Evolutionary conservation across 2,888 invertebrate species (phyloP).

Genomic region (Chrysotoxum bicinctum): DNA sequence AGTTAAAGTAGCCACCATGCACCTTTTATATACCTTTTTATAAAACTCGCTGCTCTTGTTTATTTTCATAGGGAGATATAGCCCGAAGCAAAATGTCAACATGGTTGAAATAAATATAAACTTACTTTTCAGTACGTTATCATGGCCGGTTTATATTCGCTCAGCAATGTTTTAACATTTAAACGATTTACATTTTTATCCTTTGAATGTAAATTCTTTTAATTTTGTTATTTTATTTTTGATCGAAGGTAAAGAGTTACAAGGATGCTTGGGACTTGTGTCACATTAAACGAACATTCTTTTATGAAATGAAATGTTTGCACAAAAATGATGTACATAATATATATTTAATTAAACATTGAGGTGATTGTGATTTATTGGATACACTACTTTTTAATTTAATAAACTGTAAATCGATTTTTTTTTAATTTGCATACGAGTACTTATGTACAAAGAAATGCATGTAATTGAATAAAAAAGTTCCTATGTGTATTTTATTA

Average conservation of each 20-base stretch:
- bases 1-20: neutral
- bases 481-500: no score
- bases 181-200: constrained; percentile 14
- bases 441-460: neutral
- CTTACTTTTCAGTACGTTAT: neutral
- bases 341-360: neutral
- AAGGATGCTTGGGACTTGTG: neutral
- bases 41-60: neutral
- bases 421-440: neutral
- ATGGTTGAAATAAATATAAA: constrained; percentile 1
- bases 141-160: neutral
- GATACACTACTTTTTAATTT: neutral
- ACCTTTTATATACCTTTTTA: constrained; percentile 2
- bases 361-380: neutral
- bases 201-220: neutral
- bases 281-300: neutral
- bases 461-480: neutral
- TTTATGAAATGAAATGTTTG: neutral
- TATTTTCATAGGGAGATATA: neutral
- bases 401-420: neutral
- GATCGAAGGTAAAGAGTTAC: neutral
- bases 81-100: neutral
- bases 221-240: neutral
- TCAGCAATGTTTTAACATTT: neutral
- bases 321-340: neutral